phyloP scores from a whole-genome alignment of 2,797 vertebrate genomes.

The Chloroceryle inda region DNA sequence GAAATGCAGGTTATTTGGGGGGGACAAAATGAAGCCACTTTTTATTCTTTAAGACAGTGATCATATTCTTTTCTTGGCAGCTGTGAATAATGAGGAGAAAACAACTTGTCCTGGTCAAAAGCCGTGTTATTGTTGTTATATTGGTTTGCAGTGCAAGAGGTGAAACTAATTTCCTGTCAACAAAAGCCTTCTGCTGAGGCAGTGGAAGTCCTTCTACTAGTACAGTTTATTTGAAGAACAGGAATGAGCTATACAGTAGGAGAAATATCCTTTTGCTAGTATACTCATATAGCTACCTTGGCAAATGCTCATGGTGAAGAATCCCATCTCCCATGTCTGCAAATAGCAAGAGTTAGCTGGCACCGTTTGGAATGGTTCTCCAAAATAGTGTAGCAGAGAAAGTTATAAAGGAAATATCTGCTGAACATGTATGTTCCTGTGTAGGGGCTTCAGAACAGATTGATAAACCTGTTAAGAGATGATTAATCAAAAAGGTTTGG shows the following conservation, averaged over 20 bases:
- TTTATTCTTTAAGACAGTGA: conserved; percentile 14
- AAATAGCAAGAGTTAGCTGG: conserved; percentile 64
- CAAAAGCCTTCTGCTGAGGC: neutral
- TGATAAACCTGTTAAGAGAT: conserved; percentile 9
- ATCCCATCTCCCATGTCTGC: conserved; percentile 52
- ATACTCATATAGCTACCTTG: conserved; percentile 35
- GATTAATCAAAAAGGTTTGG: conserved; percentile 1
- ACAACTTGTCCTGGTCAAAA: neutral
- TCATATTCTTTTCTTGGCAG: neutral
- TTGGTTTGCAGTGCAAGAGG: neutral
- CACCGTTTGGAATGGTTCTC: conserved; percentile 32
- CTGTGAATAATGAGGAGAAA: neutral
- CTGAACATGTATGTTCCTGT: conserved; percentile 30
- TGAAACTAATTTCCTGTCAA: neutral
- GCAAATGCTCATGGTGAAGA: conserved; percentile 26
- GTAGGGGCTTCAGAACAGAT: conserved; percentile 4
- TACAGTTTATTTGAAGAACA: neutral
- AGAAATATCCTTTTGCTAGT: conserved; percentile 51
- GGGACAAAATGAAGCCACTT: conserved; percentile 6
- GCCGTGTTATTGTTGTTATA: neutral
- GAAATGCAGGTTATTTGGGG: neutral
- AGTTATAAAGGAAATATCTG: neutral
- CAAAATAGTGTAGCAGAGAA: conserved; percentile 43
- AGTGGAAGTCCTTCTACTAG: neutral
- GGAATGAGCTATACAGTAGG: neutral